Evolutionary conservation across 2,113 vertebrate genomes (phyloP), one percentile per base, ranked within the genome.

Genomic region (Apteryx mantelli): DNA sequence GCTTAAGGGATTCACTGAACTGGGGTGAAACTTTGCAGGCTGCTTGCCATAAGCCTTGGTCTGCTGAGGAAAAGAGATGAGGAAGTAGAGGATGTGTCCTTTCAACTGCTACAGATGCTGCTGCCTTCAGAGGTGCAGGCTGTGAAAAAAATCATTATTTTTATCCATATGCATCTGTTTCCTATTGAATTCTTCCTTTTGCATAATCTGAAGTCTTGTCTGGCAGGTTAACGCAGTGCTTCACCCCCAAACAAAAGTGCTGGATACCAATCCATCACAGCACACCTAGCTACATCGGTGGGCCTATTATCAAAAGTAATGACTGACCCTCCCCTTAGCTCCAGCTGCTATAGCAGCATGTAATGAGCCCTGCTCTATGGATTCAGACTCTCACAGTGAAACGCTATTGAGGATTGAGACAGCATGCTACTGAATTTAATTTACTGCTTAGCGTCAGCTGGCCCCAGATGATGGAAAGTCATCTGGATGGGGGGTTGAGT

Each of bases 401-500:
- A 89, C 13, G 0, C 86, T 95, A 78, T 94, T 96, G 96, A 97
- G 93, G 90, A 70, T 88, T 42, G 50, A 95, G 96, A 91, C 93
- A 91, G 96, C 96, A 91, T 95, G 93, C 61, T 77, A 5, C 93
- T 90, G 97, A 95, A 95, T 96, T 94, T 94, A 96, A 97, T 97
- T 97, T 95, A 97, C 89, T 94, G 88, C 94, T 95, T 97, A 93
- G 88, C 86, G 93, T 95, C 94, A 97, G 93, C 89, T 94, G 95
- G 93, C 93, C 93, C 91, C 93, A 93, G 91, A 89, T 90, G 94
- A 95, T 89, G 85, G 93, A 93, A 94, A 95, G 93, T 95, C 95
- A 94, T 95, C 52, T 75, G 73, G 68, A 95, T 79, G 89, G 96
- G 96, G 97, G 93, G 94, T 97, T 85, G 95, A 97, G 93, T 91